Conservation (phyloP, 2,888 invertebrate species). For the Xestia rhomboidea region DNA sequence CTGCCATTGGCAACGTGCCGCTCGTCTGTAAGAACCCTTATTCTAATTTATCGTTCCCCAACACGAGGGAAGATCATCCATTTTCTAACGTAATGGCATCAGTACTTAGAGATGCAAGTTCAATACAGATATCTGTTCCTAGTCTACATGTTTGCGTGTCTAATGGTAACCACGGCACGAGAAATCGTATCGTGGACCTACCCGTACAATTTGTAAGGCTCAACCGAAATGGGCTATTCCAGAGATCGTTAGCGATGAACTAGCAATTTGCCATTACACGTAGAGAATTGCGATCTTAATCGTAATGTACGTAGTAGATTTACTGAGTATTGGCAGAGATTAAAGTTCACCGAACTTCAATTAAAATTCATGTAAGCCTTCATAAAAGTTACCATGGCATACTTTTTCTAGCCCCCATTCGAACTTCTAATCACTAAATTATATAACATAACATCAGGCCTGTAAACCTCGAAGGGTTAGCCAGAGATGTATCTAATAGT, state of each 20-base stretch:
- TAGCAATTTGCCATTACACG: slow-evolving; percentile 61
- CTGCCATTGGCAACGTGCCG: too few species aligned
- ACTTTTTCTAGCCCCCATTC: neutral
- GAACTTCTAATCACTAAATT: neutral
- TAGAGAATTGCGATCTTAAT: slow-evolving; percentile 62
- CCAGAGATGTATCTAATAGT: too few species aligned
- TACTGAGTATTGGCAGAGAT: slow-evolving; percentile 48
- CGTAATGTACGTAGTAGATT: slow-evolving; percentile 50
- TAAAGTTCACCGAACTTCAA: slow-evolving; percentile 44
- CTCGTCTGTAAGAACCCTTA: too few species aligned
- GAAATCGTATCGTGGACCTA: slow-evolving; percentile 56
- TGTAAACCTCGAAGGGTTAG: neutral
- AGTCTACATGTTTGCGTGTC: slow-evolving; percentile 49
- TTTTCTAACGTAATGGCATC: slow-evolving; percentile 41
- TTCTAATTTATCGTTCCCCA: slow-evolving; percentile 13
- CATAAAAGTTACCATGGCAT: neutral
- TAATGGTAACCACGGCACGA: slow-evolving; percentile 51
- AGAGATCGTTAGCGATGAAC: slow-evolving; percentile 59
- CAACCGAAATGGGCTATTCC: slow-evolving; percentile 61
- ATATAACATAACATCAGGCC: neutral
- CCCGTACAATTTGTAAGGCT: slow-evolving; percentile 61
- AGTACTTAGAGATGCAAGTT: slow-evolving; percentile 35
- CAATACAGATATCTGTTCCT: slow-evolving; percentile 47
- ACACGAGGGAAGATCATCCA: slow-evolving; percentile 23
- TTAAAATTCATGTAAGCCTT: slow-evolving; percentile 12